Evolutionary conservation across 2,888 invertebrate species (phyloP), one percentile per base, ranked within the genome.

Genomic region (Glomeris marginata): DNA sequence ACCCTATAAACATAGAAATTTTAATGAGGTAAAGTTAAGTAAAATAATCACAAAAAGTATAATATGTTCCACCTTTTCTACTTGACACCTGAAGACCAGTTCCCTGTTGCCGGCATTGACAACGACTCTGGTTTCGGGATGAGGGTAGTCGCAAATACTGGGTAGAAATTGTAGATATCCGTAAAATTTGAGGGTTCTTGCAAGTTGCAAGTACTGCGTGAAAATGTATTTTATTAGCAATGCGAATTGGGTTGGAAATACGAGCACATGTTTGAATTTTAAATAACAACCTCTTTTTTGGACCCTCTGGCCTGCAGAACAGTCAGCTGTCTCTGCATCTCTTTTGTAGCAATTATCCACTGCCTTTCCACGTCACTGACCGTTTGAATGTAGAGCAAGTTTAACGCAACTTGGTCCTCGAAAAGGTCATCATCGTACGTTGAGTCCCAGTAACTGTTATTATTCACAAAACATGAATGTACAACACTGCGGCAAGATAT

Each of bases 371-470:
- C 73, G 68, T 94, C 94, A 58, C 81, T 80, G 51, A 83, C 77
- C 42, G 84, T 81, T 75, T 94, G 91, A 53, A 84, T 75, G 65
- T 88, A 92, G 5, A 94, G 70, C 51, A 94, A 72, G 68, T 91
- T 86, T 61, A 88, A 70, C 4, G 87, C 82, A 40, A 87, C 78
- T 52, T 80, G 76, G 67, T 92, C 84, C 53, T 76, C 77, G 72
- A 87, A 76, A 56, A 94, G 70, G 63, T 85, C 81, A 53, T 80
- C 72, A 70, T 94, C 94, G 68, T 81, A 84, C 50, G 74, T 74
- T 22, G 77, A 72, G 66, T 94, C 87, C 92, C 92, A 94, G 66
- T 84, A 91, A 70, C 88, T n/a, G n/a, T n/a, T n/a, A n/a, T n/a
- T n/a, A n/a, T n/a, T n/a, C n/a, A n/a, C n/a, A n/a, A n/a, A n/a